Conservation (phyloP, 2,888 invertebrate genomes). For the Diarsia dahlii region DNA sequence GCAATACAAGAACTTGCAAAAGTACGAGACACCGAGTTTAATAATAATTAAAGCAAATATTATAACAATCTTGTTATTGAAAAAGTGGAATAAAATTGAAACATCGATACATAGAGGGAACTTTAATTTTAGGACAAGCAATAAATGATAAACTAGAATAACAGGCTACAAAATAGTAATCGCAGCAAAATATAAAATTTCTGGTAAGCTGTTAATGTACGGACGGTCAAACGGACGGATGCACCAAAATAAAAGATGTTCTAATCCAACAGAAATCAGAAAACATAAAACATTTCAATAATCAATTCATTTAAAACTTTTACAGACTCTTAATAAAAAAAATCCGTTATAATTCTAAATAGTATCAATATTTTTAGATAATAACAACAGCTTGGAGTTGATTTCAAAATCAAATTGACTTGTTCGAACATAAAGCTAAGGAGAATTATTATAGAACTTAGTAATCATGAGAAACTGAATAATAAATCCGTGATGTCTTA, state of each 20-base stretch:
- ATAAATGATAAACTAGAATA: neutral
- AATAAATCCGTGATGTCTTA: neutral
- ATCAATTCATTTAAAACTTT: neutral
- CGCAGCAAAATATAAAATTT: neutral
- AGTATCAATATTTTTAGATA: constrained; percentile 50
- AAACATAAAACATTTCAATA: constrained; percentile 10
- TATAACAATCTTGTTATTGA: neutral
- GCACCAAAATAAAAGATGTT: constrained; percentile 4
- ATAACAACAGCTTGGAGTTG: constrained; percentile 27
- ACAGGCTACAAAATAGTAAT: neutral
- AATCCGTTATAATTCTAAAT: constrained; percentile 31
- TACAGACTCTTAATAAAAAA: constrained; percentile 12
- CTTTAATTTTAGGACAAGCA: neutral
- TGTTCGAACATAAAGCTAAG: constrained; percentile 13
- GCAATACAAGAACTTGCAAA: constrained; percentile 34
- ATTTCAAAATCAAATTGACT: constrained; percentile 54
- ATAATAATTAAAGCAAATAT: neutral
- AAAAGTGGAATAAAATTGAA: neutral
- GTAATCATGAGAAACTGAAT: constrained; percentile 6
- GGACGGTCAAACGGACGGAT: constrained; percentile 29
- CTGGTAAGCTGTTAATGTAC: neutral
- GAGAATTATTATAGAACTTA: neutral
- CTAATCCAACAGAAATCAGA: constrained; percentile 12
- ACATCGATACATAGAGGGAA: neutral
- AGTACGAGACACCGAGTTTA: constrained; percentile 37